These are phyloP conservation scores for Cheilosia scutellata DNA, from an alignment of 2,888 invertebrate genomes.

Conservation along the genomic window DNA sequence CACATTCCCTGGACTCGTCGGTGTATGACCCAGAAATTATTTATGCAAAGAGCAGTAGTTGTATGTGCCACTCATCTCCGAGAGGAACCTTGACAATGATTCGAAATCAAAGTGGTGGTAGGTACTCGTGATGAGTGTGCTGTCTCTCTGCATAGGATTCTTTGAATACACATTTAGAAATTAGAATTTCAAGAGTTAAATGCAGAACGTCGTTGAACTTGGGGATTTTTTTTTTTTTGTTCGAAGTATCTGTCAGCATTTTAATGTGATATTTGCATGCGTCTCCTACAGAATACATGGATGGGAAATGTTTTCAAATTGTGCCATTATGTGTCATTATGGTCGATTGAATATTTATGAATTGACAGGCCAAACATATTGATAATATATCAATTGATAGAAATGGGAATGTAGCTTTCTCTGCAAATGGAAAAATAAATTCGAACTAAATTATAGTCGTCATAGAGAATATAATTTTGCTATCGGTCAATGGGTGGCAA, in stretches of 20 bases:
- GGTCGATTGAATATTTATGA: conserved; percentile 64
- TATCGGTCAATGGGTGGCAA: no score
- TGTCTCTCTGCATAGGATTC: background rate
- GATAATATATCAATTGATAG: conserved; percentile 26
- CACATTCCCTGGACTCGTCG: background rate
- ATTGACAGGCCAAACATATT: conserved; percentile 8
- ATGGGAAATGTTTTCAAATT: background rate
- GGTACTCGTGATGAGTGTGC: background rate
- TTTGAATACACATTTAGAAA: conserved; percentile 2
- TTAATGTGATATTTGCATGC: conserved; percentile 46
- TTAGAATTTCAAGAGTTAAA: conserved; percentile 34
- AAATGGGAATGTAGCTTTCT: conserved; percentile 23
- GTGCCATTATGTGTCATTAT: conserved; percentile 17
- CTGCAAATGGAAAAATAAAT: conserved; percentile 10
- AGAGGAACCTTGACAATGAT: conserved; percentile 41
- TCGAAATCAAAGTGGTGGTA: conserved; percentile 1
- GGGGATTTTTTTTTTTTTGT: background rate
- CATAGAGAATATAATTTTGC: no score
- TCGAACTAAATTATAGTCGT: background rate
- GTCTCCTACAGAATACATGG: background rate
- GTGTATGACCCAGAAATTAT: conserved; percentile 50
- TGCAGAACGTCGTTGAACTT: conserved; percentile 29
- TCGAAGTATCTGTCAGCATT: background rate
- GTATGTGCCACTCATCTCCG: conserved; percentile 1
- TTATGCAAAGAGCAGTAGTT: conserved; percentile 16